Conservation (phyloP, 2,113 vertebrate genomes). For the Tachuris rubrigastra region DNA sequence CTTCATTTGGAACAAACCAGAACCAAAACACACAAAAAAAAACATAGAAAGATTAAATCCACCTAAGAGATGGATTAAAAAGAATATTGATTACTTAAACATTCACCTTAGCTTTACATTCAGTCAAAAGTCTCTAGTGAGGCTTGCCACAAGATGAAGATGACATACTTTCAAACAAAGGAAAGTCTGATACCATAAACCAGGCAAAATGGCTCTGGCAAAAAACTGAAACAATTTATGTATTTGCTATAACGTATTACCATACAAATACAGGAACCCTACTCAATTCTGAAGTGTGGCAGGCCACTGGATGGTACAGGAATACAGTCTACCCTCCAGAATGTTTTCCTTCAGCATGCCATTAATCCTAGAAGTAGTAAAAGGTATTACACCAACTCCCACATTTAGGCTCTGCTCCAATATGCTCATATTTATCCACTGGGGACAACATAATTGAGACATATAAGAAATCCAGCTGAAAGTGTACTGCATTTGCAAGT, state of each 20-base stretch:
- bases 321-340: background rate
- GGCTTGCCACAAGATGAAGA: background rate
- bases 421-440: background rate
- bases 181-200: background rate
- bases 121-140: background rate
- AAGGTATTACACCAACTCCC: background rate
- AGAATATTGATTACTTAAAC: background rate
- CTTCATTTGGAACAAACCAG: background rate
- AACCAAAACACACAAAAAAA: background rate
- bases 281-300: background rate
- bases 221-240: background rate
- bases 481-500: background rate
- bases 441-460: background rate
- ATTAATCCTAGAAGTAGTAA: background rate
- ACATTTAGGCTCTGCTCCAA: background rate
- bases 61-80: background rate
- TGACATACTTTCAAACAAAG: background rate
- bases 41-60: background rate
- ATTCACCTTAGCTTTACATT: background rate
- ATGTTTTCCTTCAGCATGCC: background rate
- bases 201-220: background rate
- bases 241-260: background rate
- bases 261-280: background rate
- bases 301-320: background rate
- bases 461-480: background rate